Evolutionary conservation across 2,113 vertebrate species (phyloP), one percentile per base, ranked within the genome.

Genomic region (Thymallus thymallus): DNA sequence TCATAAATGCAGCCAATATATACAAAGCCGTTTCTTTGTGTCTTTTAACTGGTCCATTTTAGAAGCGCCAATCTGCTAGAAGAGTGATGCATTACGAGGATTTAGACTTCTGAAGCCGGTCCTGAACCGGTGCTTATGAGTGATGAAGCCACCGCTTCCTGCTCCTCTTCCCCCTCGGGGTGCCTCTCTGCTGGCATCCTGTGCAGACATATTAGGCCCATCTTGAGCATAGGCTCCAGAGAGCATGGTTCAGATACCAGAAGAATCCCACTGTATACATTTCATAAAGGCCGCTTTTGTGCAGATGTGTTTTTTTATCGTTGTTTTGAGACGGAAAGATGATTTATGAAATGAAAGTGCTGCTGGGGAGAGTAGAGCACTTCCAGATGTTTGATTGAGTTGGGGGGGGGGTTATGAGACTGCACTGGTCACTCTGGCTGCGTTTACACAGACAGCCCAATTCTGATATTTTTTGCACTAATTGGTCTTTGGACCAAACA

Each of bases 341-440:
- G 74, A 84, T 85, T 90, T 88, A 88, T 89, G 80, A 85, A 89
- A 90, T 68, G 69, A 85, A 80, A 84, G 71, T 30, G 68, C 74
- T 72, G 73, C 80, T 76, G 58, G 68, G 65, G 82, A 79, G 83
- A 68, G 29, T 23, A 87, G 80, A 91, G 76, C 66, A 70, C 62
- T 91, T 88, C 87, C 90, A 91, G 90, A 92, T 92, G 88, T 91
- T 86, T 89, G 84, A 89, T 82, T 78, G 35, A 79, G 63, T 69
- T 69, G 68, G 66, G 22, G 68, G 66, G 22, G 23, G 12, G 26
- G 26, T 84, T 80, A 75, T 71, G 81, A 84, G 81, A 86, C 80
- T 22, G 14, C 14, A n/a, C 51, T 45, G 69, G 74, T 58, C 66
- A 77, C 73, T 26, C 26, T 26, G 26, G 26, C 26, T 26, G 26